Percentiles rank a stretch among this genome's conserved stretches.
Conservation (phyloP, 2,888 invertebrate species). For the Drosophila bunnanda region DNA sequence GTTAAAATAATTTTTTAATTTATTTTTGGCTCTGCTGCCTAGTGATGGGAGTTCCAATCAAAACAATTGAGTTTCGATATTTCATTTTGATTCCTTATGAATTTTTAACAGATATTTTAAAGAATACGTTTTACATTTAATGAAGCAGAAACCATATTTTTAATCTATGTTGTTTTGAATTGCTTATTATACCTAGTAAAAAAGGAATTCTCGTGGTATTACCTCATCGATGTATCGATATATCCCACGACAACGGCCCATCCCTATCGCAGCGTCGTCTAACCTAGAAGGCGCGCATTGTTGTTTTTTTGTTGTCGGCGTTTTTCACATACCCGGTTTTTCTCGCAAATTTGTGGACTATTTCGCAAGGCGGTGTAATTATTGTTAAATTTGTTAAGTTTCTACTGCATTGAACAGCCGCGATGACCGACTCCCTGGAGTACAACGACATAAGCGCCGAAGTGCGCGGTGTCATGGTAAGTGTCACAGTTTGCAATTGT, state of each 20-base stretch:
- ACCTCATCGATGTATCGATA: not conserved
- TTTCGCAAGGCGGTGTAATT: slow-evolving; percentile 49
- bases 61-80: not conserved
- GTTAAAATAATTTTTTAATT: not conserved
- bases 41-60: not conserved
- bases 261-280: slow-evolving; percentile 47
- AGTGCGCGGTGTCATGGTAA: slow-evolving; percentile 94
- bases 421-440: slow-evolving; percentile 92
- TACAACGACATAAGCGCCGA: slow-evolving; percentile 94
- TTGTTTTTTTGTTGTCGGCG: slow-evolving; percentile 36
- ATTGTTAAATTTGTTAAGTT: slow-evolving; percentile 26
- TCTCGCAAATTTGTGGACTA: slow-evolving; percentile 2
- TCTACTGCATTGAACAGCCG: slow-evolving; percentile 18
- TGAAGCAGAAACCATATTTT: not conserved
- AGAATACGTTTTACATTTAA: too few relatives aligned
- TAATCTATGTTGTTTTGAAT: too few relatives aligned
- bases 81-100: too few relatives aligned
- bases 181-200: not conserved
- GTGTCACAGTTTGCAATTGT: slow-evolving; percentile 61
- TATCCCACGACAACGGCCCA: not conserved
- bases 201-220: not conserved
- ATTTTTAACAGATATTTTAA: not conserved
- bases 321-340: slow-evolving; percentile 45
- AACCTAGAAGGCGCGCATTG: slow-evolving; percentile 75
- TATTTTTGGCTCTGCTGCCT: not conserved